A percentile compares a stretch with the other conserved stretches of the same genome.
Evolutionary conservation across 2,888 invertebrate species (phyloP).

Genomic region (Heliconius sara): DNA sequence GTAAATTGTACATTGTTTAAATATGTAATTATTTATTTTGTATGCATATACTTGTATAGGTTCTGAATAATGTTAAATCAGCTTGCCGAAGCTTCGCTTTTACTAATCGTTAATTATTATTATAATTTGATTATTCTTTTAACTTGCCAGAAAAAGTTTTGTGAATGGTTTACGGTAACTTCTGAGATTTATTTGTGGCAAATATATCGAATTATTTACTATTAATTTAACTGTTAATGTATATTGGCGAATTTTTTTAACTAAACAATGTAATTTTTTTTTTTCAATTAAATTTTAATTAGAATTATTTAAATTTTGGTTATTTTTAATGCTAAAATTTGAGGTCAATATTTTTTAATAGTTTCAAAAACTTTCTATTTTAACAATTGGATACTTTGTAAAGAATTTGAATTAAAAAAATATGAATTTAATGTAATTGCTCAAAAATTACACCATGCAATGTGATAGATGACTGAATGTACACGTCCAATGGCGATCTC

Average conservation of each 20-base stretch:
- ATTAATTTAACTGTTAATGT: neutral
- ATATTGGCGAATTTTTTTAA: neutral
- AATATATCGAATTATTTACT: neutral
- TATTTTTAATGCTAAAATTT: neutral
- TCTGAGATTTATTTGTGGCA: neutral
- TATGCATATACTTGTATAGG: conserved; percentile 59
- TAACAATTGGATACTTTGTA: neutral
- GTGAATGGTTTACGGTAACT: neutral
- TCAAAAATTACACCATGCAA: conserved; percentile 64
- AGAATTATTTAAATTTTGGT: neutral
- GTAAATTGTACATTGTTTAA: conserved; percentile 54
- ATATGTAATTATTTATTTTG: conserved; percentile 72
- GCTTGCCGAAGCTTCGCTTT: conserved; percentile 73
- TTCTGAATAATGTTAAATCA: conserved; percentile 51
- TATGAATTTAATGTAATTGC: conserved; percentile 55
- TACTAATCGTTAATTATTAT: conserved; percentile 48
- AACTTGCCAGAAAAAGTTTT: conserved; percentile 65
- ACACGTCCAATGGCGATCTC: conserved; percentile 56
- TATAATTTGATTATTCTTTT: conserved; percentile 42
- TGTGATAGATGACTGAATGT: conserved; percentile 61
- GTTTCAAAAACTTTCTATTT: neutral
- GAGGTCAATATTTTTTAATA: neutral
- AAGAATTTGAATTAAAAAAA: neutral
- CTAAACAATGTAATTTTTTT: neutral
- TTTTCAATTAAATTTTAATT: neutral